phyloP scores from a whole-genome alignment of 2,113 vertebrate species.

The Hirundichthys speculiger region DNA sequence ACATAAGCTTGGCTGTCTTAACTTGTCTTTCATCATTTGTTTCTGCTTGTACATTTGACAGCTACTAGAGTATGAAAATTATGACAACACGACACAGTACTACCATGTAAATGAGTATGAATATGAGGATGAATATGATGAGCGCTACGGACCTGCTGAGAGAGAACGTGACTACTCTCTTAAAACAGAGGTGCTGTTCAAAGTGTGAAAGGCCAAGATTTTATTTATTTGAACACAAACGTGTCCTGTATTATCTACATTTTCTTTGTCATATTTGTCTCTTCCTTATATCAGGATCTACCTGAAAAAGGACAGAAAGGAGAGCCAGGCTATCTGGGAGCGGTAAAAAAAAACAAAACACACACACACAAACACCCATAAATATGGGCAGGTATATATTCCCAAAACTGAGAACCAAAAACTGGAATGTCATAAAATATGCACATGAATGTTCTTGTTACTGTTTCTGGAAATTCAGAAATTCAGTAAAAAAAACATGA shows the following conservation, averaged over 20 bases:
- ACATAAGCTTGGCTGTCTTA: neutral
- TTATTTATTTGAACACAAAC: neutral
- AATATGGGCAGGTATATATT: too few relatives aligned
- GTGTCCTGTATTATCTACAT: neutral
- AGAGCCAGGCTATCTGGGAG: constrained; percentile 88
- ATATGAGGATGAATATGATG: constrained; percentile 79
- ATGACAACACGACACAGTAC: constrained; percentile 68
- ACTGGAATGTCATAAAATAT: too few relatives aligned
- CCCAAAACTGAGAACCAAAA: too few relatives aligned
- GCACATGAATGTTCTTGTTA: too few relatives aligned
- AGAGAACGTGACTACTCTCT: constrained; percentile 65
- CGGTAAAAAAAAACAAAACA: constrained; percentile 86
- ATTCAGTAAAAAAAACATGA: too few relatives aligned
- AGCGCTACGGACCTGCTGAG: constrained; percentile 78
- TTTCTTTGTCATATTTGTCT: neutral
- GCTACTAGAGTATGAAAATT: constrained; percentile 80
- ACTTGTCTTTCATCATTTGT: neutral
- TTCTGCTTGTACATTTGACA: constrained; percentile 3
- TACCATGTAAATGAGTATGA: constrained; percentile 71
- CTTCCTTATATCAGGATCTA: constrained; percentile 55
- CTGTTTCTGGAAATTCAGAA: too few relatives aligned
- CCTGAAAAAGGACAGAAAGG: constrained; percentile 96
- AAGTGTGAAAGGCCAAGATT: neutral
- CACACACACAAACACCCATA: neutral
- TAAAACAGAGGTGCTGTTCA: constrained; percentile 68